Conservation (phyloP, 23 tunicate species). For the Trididemnum clinides region DNA sequence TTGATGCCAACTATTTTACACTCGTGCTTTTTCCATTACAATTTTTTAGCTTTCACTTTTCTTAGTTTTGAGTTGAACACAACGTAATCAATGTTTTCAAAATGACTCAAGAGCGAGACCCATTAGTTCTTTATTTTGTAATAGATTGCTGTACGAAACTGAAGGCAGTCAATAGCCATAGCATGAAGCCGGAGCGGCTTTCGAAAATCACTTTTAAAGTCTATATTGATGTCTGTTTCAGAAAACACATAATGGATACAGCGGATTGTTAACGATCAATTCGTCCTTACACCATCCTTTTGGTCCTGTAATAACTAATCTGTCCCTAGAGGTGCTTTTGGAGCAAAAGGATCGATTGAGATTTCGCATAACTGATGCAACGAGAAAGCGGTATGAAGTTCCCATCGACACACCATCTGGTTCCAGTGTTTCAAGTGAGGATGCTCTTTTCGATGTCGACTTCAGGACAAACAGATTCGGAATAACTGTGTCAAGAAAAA, state of each 20-base stretch:
- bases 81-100: no score
- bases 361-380: constrained; percentile 49
- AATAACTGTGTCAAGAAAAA: constrained; percentile 29
- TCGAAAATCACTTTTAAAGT: no score
- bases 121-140: no score
- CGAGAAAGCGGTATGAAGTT: constrained; percentile 67
- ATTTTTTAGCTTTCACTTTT: no score
- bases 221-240: no score
- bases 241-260: constrained; percentile 55
- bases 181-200: no score
- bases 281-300: constrained; percentile 8
- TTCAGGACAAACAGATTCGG: constrained; percentile 29
- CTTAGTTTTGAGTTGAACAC: no score
- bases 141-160: no score
- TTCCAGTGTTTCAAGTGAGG: background rate
- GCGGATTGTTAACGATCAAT: constrained; percentile 33
- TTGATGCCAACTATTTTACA: no score
- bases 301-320: constrained; percentile 21
- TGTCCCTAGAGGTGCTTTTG: constrained; percentile 37
- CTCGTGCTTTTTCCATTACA: no score
- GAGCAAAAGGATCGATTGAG: constrained; percentile 48
- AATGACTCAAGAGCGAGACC: no score
- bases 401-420: constrained; percentile 59
- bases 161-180: no score
- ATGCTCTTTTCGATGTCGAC: constrained; percentile 24